Evolutionary conservation across 2,888 invertebrate species (phyloP).

Genomic region (Halictus ligatus): DNA sequence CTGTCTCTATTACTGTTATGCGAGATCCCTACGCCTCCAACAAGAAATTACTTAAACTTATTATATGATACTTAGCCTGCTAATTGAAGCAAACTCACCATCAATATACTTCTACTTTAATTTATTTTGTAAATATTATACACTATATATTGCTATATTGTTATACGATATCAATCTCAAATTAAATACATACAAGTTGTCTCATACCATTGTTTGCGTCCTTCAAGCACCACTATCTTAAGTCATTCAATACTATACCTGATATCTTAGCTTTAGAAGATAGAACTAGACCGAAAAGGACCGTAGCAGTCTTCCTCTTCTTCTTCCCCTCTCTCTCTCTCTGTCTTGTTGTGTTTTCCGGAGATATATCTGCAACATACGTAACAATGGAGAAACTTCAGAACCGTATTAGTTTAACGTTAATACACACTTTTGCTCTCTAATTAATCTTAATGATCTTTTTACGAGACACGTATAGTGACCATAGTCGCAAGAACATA

Average conservation of each 20-base stretch:
- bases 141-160: slow-evolving; percentile 76
- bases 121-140: slow-evolving; percentile 84
- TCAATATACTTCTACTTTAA: slow-evolving; percentile 77
- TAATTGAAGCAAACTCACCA: slow-evolving; percentile 70
- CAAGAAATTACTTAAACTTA: slow-evolving; percentile 52
- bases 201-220: slow-evolving; percentile 71
- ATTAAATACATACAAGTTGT: slow-evolving; percentile 81
- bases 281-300: neutral
- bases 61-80: slow-evolving; percentile 65
- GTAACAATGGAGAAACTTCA: neutral
- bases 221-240: neutral
- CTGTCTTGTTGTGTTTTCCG: too few species aligned
- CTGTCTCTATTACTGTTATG: slow-evolving; percentile 63
- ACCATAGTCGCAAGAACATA: neutral
- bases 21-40: slow-evolving; percentile 55
- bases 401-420: neutral
- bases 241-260: neutral
- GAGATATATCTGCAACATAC: slow-evolving; percentile 24
- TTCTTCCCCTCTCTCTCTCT: neutral
- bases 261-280: neutral
- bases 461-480: neutral
- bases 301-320: neutral
- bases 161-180: slow-evolving; percentile 80
- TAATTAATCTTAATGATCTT: neutral
- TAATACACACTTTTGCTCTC: neutral